Conservation (phyloP, 2,797 vertebrate genomes). For the Coracias cyanogaster region DNA sequence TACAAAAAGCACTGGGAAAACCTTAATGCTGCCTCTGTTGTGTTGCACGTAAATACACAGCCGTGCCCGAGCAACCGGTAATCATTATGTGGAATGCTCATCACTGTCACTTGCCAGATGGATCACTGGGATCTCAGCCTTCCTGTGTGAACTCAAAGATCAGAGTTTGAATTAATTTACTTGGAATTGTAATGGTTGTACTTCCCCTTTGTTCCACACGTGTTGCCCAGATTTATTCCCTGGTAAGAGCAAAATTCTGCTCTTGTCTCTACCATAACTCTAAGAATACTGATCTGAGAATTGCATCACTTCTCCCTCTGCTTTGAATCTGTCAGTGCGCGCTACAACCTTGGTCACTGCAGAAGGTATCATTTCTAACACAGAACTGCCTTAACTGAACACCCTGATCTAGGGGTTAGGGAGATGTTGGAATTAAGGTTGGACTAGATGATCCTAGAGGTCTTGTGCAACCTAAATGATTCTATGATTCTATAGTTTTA, state of each 20-base stretch:
- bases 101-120: constrained; percentile 39
- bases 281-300: neutral
- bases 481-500: neutral
- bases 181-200: neutral
- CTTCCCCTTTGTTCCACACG: neutral
- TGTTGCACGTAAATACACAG: neutral
- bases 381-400: neutral
- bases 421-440: too few species aligned
- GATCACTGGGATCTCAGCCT: constrained; percentile 2
- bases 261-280: neutral
- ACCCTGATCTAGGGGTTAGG: too few species aligned
- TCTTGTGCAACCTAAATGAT: too few species aligned
- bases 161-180: constrained; percentile 25
- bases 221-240: constrained; percentile 1
- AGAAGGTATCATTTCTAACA: neutral
- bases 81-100: neutral
- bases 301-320: neutral
- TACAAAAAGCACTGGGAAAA: neutral
- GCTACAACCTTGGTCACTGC: neutral
- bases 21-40: neutral
- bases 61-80: constrained; percentile 17
- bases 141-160: constrained; percentile 25
- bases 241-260: neutral
- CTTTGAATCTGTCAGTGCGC: neutral
- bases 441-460: too few species aligned